A percentile compares a stretch with the other conserved stretches of the same genome.
These are phyloP conservation scores for Apantesis nais DNA, from an alignment of 2,888 invertebrate species.

Conservation along the genomic window DNA sequence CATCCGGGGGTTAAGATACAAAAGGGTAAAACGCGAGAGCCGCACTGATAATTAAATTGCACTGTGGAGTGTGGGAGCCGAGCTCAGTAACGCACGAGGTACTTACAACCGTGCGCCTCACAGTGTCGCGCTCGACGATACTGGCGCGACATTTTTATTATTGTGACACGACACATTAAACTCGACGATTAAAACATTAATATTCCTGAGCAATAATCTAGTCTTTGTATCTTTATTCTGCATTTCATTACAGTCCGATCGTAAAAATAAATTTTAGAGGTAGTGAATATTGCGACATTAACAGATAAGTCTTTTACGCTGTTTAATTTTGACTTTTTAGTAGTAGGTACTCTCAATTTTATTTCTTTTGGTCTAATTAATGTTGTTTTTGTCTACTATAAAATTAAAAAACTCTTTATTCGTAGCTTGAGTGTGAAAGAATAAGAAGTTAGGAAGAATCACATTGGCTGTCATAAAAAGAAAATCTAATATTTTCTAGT, in stretches of 20 bases:
- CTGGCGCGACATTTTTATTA: conserved; percentile 43
- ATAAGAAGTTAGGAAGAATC: too few relatives aligned
- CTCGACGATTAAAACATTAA: conserved; percentile 66
- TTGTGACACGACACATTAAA: conserved; percentile 61
- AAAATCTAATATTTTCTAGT: not conserved
- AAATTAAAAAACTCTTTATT: not conserved
- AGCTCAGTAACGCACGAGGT: conserved; percentile 13
- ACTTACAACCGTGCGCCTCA: conserved; percentile 14
- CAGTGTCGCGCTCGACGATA: conserved; percentile 18
- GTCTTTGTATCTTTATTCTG: conserved; percentile 42
- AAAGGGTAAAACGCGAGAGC: conserved; percentile 85
- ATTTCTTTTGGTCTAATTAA: not conserved
- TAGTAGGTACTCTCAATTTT: not conserved
- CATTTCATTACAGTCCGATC: conserved; percentile 26
- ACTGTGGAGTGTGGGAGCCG: conserved; percentile 58
- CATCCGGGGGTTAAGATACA: conserved; percentile 85
- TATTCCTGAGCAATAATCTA: conserved; percentile 51
- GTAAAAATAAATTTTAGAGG: conserved; percentile 8
- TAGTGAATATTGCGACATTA: not conserved
- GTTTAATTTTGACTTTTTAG: not conserved
- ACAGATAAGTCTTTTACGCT: not conserved
- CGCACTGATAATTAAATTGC: conserved; percentile 85
- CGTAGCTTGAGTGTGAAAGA: not conserved
- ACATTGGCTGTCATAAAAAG: not conserved
- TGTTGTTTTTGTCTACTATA: not conserved